A percentile compares a stretch with the other conserved stretches of the same genome.
Evolutionary conservation across 2,113 vertebrate genomes (phyloP).

Genomic region (Nothobranchius furzeri): DNA sequence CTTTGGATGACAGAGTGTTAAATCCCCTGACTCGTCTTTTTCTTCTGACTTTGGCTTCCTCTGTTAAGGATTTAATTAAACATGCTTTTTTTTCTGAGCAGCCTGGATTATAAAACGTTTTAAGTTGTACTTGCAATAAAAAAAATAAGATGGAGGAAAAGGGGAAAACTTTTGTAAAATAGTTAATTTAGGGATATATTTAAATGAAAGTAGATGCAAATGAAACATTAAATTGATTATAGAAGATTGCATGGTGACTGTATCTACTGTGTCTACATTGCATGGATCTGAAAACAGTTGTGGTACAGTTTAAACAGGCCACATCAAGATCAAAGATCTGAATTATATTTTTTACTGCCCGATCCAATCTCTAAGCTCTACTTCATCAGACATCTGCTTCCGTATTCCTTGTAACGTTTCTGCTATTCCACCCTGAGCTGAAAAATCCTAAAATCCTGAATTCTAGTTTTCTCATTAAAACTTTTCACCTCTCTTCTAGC

Average conservation of each 20-base stretch:
- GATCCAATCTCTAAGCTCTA: constrained; percentile 58
- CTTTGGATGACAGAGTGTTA: constrained; percentile 62
- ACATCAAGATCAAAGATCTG: constrained; percentile 58
- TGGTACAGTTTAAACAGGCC: constrained; percentile 37
- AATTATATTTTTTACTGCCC: constrained; percentile 58
- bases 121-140: constrained; percentile 34
- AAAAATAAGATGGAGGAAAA: constrained; percentile 7
- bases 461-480: constrained; percentile 12
- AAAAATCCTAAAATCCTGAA: neutral
- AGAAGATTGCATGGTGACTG: constrained; percentile 1
- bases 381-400: too few relatives aligned
- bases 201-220: neutral
- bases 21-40: constrained; percentile 56
- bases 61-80: constrained; percentile 77
- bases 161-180: constrained; percentile 8
- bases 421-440: too few relatives aligned
- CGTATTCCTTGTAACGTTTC: too few relatives aligned
- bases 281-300: too few relatives aligned
- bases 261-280: too few relatives aligned
- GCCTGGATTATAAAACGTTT: constrained; percentile 61
- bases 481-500: neutral
- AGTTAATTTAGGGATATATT: constrained; percentile 22
- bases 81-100: constrained; percentile 60
- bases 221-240: neutral
- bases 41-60: constrained; percentile 58